Evolutionary conservation across 2,888 invertebrate genomes (phyloP), one percentile per base, ranked within the genome.

Genomic region (Epinotia bilunana): DNA sequence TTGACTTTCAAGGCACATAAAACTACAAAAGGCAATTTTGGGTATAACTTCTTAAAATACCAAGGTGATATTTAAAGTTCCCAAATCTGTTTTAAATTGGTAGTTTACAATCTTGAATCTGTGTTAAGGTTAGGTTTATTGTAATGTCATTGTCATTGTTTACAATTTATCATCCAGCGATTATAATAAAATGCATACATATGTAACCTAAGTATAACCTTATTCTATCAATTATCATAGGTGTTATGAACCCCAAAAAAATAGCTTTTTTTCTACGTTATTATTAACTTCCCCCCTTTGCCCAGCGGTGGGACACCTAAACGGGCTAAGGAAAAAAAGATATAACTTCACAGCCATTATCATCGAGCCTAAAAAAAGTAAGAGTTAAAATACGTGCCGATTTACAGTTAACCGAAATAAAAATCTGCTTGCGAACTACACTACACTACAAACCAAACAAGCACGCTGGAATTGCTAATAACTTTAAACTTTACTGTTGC

Each of bases 41-140:
- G 28, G 23, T 43, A 64, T 72, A 72, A 72, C 72, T 72, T 63
- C 43, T 72, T 63, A 43, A 57, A 43, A 46, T 55, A 43, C 39
- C 63, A 55, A 55, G 63, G 55, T 39, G 23, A 20, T 71, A 53
- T 63, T 68, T 58, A n/a, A 28, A 43, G 63, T 72, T 43, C 57
- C 23, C 16, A 33, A 72, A 55, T 55, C 16, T 5, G 71, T 20
- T 39, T 53, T 33, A 18, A 12, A 5, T 53, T 33, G n/a, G 53
- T 12, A 49, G 33, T 49, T 49, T 28, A 11, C 13, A 65, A 11
- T 28, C 0, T 3, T 16, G 13, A 43, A 71, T 43, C 23, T 63
- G 63, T 72, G 72, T 72, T 23, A 72, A 63, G 72, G 72, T 63
- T 43, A 16, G 16, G 16, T 68, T 68, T 43, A 23, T 43, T 58